phyloP scores from a whole-genome alignment of 2,113 vertebrate genomes.

The Hypomesus transpacificus region DNA sequence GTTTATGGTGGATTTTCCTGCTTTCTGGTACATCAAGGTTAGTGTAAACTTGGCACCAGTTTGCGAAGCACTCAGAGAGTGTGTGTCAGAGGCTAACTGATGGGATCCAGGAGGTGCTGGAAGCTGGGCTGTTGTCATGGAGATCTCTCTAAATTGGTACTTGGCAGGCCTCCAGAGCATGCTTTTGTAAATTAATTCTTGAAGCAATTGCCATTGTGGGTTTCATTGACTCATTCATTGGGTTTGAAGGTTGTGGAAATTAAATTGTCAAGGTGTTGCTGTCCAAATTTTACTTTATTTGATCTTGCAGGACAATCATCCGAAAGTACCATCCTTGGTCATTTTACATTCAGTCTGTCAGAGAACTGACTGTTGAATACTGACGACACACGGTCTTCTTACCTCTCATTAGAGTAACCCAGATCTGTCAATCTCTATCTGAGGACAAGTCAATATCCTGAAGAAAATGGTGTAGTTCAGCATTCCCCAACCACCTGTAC shows the following conservation, averaged over 20 bases:
- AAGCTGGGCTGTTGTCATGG: constrained; percentile 2
- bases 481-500: too few species aligned
- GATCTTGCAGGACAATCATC: too few species aligned
- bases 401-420: too few species aligned
- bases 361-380: too few species aligned
- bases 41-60: neutral
- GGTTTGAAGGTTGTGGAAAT: constrained; percentile 14
- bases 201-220: neutral
- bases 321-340: too few species aligned
- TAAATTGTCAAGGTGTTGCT: neutral
- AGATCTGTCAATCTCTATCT: too few species aligned
- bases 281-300: too few species aligned
- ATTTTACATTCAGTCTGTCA: too few species aligned
- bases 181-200: constrained; percentile 7
- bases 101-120: neutral
- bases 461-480: too few species aligned
- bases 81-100: constrained; percentile 1
- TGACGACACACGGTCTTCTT: too few species aligned
- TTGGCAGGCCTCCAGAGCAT: constrained; percentile 8
- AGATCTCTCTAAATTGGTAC: neutral
- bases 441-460: too few species aligned
- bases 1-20: neutral
- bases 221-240: constrained; percentile 6
- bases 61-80: neutral
- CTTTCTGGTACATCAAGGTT: neutral